Percentiles rank a stretch among this genome's conserved stretches.
Conservation (phyloP, 2,888 invertebrate species). For the Mythimna ferrago region DNA sequence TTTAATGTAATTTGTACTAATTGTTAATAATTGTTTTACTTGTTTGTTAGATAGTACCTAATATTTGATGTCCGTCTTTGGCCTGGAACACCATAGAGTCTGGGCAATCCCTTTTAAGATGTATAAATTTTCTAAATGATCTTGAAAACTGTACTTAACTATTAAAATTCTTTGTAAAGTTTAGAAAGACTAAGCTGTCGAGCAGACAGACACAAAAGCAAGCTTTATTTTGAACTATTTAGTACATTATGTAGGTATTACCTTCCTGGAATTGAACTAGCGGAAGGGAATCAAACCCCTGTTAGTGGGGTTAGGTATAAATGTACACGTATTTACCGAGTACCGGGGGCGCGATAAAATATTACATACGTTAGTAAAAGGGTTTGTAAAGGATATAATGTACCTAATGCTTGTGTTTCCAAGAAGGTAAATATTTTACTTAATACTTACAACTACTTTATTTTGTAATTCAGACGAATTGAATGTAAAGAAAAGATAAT, state of each 20-base stretch:
- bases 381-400: conserved; percentile 11
- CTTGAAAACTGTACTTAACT: no score
- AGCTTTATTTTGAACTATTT: not conserved
- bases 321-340: conserved; percentile 26
- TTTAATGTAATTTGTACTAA: no score
- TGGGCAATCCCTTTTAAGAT: no score
- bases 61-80: no score
- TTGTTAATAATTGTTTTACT: no score
- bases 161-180: not conserved
- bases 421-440: not conserved
- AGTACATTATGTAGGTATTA: not conserved
- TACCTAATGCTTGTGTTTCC: conserved; percentile 1
- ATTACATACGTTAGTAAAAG: conserved; percentile 21
- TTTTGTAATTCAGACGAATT: not conserved
- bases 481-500: no score
- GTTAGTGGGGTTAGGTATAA: conserved; percentile 21
- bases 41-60: no score
- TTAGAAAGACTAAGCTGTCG: not conserved
- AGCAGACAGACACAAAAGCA: not conserved
- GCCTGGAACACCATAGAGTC: no score
- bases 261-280: not conserved
- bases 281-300: conserved; percentile 18
- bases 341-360: conserved; percentile 21
- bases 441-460: not conserved
- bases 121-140: no score